Base-by-base conservation (phyloP, 2,888 invertebrate genomes). In the Orthosia gracilis region DNA sequence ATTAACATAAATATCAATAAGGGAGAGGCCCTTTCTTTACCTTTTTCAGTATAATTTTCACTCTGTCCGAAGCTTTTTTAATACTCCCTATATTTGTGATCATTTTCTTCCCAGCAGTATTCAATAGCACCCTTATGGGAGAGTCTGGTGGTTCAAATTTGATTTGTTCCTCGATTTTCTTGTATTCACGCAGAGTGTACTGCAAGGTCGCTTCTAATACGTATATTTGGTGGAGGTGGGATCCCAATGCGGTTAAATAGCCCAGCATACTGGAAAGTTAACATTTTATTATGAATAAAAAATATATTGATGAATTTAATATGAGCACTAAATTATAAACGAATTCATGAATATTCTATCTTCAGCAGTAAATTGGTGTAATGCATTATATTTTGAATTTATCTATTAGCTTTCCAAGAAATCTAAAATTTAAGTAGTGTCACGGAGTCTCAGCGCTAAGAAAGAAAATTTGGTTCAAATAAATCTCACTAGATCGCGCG, bases 141-240 rank as follows among this genome's bases (percentile, higher is more conserved):
- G 95, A 94, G 78, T 95, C 93, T 0, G 94, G 94, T 0, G 94
- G 93, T 77, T 95, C 94, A 66, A 90, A 93, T 84, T 95, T 94
- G 23, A 94, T 86, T 90, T 94, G 90, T 71, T 92, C 89, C 61
- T 92, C 90, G 45, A 93, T 83, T 69, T 86, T 92, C 45, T 87
- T 89, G 73, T 93, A 93, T 83, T 96, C 95, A 12, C 96, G 93
- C 52, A 95, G 89, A n/a, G 97, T 92, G 85, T 97, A 97, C 64
- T 95, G 94, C 65, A 97, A 88, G 52, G 97, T 96, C 2, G 97
- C 95, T 87, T 97, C 97, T 91, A 97, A 94, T 59, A 97, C 94
- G 76, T 96, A 96, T 55, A 97, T 87, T 88, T 97, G 97, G 87
- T 97, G 97, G 18, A 97, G 91, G 62, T 97, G 96, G 45, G 96